phyloP scores from a whole-genome alignment of 2,888 invertebrate species.

The Rugalucina vietnamica region DNA sequence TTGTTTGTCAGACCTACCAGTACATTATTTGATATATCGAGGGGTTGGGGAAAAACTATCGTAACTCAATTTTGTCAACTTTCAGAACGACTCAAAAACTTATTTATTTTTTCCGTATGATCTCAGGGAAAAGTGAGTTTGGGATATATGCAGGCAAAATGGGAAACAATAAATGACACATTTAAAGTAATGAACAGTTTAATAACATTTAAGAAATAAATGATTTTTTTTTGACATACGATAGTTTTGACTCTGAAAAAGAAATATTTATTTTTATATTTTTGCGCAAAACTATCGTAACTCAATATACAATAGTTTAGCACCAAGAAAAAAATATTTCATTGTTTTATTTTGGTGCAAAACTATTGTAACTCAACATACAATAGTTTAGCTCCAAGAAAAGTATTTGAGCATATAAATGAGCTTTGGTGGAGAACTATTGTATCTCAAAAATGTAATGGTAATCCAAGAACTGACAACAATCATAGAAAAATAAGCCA shows the following conservation, averaged over 20 bases:
- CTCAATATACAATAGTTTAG: neutral
- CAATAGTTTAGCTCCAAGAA: neutral
- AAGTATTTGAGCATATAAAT: neutral
- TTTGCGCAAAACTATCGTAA: conserved; percentile 8
- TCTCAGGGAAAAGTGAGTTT: neutral
- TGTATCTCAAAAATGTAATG: neutral
- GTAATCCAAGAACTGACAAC: neutral
- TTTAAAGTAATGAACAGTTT: neutral
- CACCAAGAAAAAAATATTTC: no score
- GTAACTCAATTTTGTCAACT: conserved; percentile 14
- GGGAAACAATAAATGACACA: neutral
- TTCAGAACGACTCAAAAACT: conserved; percentile 5
- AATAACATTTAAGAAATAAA: neutral
- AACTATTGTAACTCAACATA: neutral
- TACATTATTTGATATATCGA: neutral
- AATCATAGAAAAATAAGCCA: neutral
- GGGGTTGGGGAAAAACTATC: conserved; percentile 10
- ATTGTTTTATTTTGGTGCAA: no score
- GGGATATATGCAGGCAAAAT: neutral
- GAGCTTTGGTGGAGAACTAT: neutral
- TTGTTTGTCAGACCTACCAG: no score
- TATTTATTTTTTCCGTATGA: neutral
- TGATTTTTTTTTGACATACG: neutral
- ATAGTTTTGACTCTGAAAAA: neutral
- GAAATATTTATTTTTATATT: neutral